phyloP scores from a whole-genome alignment of 1,140 invertebrate species.

The Drosophila sp. region DNA sequence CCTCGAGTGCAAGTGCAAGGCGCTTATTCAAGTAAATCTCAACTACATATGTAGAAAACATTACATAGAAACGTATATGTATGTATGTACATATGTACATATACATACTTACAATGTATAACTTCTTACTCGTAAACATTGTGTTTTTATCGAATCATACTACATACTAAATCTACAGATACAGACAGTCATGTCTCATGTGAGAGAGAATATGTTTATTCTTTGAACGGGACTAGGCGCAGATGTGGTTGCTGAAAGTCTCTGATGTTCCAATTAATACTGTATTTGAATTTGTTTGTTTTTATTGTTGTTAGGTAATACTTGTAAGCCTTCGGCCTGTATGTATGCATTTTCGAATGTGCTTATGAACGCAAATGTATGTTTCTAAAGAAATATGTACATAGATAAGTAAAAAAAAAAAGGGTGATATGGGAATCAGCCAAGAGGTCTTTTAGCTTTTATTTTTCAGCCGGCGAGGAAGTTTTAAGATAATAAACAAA shows the following conservation, averaged over 20 bases:
- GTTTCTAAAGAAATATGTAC: slow-evolving; percentile 2
- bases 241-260: slow-evolving; percentile 16
- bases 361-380: slow-evolving; percentile 21
- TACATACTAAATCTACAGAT: no score
- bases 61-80: slow-evolving; percentile 16
- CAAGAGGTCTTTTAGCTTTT: not conserved
- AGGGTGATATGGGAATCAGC: not conserved
- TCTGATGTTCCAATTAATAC: slow-evolving; percentile 26
- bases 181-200: not conserved
- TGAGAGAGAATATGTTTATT: slow-evolving; percentile 6
- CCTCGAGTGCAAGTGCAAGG: slow-evolving; percentile 50
- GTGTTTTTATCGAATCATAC: not conserved
- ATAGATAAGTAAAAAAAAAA: not conserved
- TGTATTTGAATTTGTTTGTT: slow-evolving; percentile 28
- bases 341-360: slow-evolving; percentile 10
- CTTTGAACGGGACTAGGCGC: not conserved
- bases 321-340: slow-evolving; percentile 17
- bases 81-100: slow-evolving; percentile 1
- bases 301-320: slow-evolving; percentile 54
- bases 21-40: slow-evolving; percentile 67
- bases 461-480: not conserved
- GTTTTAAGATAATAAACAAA: not conserved
- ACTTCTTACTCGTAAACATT: not conserved
- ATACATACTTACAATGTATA: not conserved
- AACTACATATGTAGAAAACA: slow-evolving; percentile 19